A percentile compares a stretch with the other conserved stretches of the same genome.
These are phyloP conservation scores for Axea sp. DNA, from an alignment of 2,888 invertebrate genomes.

Conservation along the genomic window DNA sequence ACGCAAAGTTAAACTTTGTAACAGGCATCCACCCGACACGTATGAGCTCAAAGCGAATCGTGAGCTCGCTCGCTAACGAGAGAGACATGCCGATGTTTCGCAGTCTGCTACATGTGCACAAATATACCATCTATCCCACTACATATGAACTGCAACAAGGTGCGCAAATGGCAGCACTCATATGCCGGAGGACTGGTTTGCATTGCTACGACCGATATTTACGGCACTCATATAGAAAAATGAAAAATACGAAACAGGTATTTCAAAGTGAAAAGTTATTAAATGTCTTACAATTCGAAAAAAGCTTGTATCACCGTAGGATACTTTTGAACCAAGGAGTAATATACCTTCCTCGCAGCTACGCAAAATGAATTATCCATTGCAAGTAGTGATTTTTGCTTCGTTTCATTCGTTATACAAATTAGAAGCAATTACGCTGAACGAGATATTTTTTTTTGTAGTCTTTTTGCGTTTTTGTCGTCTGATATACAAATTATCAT, in stretches of 20 bases:
- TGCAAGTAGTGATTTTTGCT: slow-evolving; percentile 20
- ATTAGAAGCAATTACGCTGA: slow-evolving; percentile 37
- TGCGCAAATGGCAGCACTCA: slow-evolving; percentile 58
- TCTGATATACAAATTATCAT: slow-evolving; percentile 16
- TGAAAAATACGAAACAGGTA: slow-evolving; percentile 51
- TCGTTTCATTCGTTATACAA: slow-evolving; percentile 27
- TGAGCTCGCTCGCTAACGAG: slow-evolving; percentile 53
- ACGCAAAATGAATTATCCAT: slow-evolving; percentile 41
- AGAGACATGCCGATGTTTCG: slow-evolving; percentile 48
- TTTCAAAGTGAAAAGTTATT: slow-evolving; percentile 50
- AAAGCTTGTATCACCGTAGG: slow-evolving; percentile 38
- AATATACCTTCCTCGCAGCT: slow-evolving; percentile 27
- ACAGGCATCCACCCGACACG: slow-evolving; percentile 30
- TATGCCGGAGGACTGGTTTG: slow-evolving; percentile 57
- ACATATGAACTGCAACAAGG: slow-evolving; percentile 39
- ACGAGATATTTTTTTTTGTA: slow-evolving; percentile 5
- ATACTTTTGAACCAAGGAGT: slow-evolving; percentile 26
- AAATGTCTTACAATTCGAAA: slow-evolving; percentile 49
- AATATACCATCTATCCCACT: slow-evolving; percentile 40
- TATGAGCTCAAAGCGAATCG: slow-evolving; percentile 45
- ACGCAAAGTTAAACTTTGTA: slow-evolving; percentile 33
- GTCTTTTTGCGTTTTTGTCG: slow-evolving; percentile 10
- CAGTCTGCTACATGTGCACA: slow-evolving; percentile 34
- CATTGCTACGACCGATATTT: slow-evolving; percentile 53
- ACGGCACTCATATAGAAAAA: slow-evolving; percentile 39